phyloP scores from a whole-genome alignment of 1,140 invertebrate species.

The Batillaria attramentaria region DNA sequence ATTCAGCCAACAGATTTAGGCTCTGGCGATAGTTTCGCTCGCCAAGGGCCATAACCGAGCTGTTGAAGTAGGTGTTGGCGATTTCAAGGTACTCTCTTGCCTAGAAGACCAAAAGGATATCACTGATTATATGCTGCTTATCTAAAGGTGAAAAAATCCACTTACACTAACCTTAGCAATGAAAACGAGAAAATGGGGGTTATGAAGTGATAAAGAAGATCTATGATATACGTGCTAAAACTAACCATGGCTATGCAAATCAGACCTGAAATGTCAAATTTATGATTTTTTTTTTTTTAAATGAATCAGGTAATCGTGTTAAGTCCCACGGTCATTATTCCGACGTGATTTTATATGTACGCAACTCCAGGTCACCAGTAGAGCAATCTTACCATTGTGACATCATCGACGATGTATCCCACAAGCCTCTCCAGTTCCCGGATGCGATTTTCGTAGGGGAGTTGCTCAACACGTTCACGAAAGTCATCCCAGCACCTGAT shows the following conservation, averaged over 20 bases:
- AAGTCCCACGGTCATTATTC: neutral
- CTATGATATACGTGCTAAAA: neutral
- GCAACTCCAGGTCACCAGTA: neutral
- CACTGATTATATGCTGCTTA: too few relatives aligned
- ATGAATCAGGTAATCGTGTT: neutral
- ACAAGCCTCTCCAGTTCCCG: slow-evolving; percentile 3
- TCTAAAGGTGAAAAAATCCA: neutral
- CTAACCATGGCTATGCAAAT: neutral
- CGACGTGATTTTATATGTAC: too few relatives aligned
- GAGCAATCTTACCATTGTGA: neutral
- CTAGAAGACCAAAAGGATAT: neutral
- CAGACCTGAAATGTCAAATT: neutral
- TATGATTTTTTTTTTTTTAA: neutral
- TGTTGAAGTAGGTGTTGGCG: neutral
- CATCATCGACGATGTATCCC: neutral
- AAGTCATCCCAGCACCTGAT: slow-evolving; percentile 19
- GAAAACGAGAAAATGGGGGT: neutral
- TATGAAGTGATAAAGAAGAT: neutral
- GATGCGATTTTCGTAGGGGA: slow-evolving; percentile 3
- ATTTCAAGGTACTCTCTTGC: slow-evolving; percentile 22
- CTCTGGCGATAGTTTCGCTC: slow-evolving; percentile 33
- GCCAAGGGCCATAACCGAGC: neutral
- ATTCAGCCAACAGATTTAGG: slow-evolving; percentile 41
- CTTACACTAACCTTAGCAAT: neutral
- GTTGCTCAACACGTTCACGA: neutral